Conservation (phyloP, 2,113 vertebrate genomes). For the Trachemys scripta region DNA sequence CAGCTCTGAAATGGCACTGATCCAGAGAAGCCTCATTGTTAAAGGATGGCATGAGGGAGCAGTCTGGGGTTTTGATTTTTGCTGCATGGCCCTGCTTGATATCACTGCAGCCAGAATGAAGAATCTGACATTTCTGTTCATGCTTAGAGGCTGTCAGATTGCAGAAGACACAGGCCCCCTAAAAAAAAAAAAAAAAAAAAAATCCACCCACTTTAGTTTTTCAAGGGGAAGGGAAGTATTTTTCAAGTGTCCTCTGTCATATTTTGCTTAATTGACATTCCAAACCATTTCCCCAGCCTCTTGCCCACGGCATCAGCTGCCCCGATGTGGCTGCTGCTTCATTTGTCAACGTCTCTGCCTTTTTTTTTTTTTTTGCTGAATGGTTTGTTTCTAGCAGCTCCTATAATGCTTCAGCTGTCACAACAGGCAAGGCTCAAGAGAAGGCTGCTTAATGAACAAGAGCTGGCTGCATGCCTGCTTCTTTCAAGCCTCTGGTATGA, state of each 20-base stretch:
- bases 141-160: not conserved
- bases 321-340: constrained; percentile 28
- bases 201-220: not conserved
- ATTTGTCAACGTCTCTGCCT: constrained; percentile 74
- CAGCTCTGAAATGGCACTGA: not conserved
- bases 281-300: constrained; percentile 77
- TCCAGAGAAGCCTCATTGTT: not conserved
- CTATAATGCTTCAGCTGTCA: constrained; percentile 79
- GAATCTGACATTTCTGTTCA: not conserved
- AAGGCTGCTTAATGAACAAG: constrained; percentile 40
- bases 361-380: constrained; percentile 72
- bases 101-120: not conserved
- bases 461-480: constrained; percentile 63
- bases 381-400: constrained; percentile 66
- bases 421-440: constrained; percentile 64
- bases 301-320: constrained; percentile 57
- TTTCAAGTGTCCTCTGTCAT: constrained; percentile 46
- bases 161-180: not conserved
- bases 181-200: not conserved
- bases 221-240: not conserved
- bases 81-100: not conserved
- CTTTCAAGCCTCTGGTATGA: constrained; percentile 13
- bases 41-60: not conserved
- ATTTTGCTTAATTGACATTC: constrained; percentile 78
- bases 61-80: not conserved